phyloP scores from a whole-genome alignment of 2,888 invertebrate species.

The Plebejus anna region DNA sequence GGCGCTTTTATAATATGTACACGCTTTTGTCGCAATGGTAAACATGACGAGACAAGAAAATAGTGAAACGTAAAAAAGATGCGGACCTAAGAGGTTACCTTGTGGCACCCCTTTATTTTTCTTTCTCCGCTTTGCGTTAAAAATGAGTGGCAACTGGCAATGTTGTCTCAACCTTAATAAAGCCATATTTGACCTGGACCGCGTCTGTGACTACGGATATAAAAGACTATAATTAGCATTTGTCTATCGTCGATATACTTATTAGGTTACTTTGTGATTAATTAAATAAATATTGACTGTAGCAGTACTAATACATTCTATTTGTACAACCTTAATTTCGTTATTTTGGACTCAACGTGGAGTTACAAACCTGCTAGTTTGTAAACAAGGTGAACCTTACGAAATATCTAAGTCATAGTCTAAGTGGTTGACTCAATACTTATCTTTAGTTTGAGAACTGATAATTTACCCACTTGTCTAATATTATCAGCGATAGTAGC shows the following conservation, averaged over 20 bases:
- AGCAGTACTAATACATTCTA: conserved; percentile 4
- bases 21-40: background rate
- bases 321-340: background rate
- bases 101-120: background rate
- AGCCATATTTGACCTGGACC: background rate
- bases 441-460: background rate
- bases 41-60: background rate
- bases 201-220: conserved; percentile 1
- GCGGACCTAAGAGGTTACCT: background rate
- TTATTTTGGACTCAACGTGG: background rate
- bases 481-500: conserved; percentile 2
- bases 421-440: background rate
- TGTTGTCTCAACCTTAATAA: background rate
- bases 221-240: conserved; percentile 7
- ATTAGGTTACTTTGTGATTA: background rate
- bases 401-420: conserved; percentile 5
- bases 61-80: background rate
- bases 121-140: background rate
- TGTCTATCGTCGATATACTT: background rate
- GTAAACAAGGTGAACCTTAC: conserved; percentile 18
- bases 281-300: background rate
- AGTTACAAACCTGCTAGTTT: conserved; percentile 8
- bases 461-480: conserved; percentile 8
- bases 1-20: background rate
- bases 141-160: background rate